These are phyloP conservation scores for Heliconius eleuchia DNA, from an alignment of 1,140 invertebrate species.

Conservation along the genomic window DNA sequence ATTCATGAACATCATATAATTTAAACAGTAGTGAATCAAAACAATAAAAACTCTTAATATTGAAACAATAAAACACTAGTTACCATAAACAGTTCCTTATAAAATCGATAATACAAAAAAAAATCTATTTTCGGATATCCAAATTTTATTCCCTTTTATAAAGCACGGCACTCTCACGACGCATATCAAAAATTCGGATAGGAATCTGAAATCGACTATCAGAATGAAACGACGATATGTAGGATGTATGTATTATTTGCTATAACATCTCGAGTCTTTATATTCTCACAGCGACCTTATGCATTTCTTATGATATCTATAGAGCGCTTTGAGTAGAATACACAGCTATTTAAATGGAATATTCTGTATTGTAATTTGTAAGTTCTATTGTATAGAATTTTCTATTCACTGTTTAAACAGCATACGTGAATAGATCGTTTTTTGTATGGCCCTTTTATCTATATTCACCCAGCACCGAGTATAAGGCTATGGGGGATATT, in stretches of 20 bases:
- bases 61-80: background rate
- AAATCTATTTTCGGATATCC: background rate
- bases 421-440: constrained; percentile 53
- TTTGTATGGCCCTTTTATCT: constrained; percentile 2
- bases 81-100: background rate
- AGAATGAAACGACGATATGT: background rate
- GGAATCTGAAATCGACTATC: constrained; percentile 12
- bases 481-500: background rate
- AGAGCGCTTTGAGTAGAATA: constrained; percentile 73
- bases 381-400: constrained; percentile 70
- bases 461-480: too few species aligned
- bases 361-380: constrained; percentile 73
- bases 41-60: too few species aligned
- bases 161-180: constrained; percentile 1
- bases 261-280: constrained; percentile 43
- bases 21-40: too few species aligned
- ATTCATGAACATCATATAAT: too few species aligned
- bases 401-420: constrained; percentile 72
- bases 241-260: constrained; percentile 48
- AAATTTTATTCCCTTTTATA: constrained; percentile 7
- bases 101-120: background rate
- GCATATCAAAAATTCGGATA: constrained; percentile 11
- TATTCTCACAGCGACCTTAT: constrained; percentile 59
- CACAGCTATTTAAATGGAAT: constrained; percentile 75
- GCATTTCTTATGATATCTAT: constrained; percentile 69